Base-by-base conservation (phyloP, 2,888 invertebrate species). In the Drosophila sordidula region DNA sequence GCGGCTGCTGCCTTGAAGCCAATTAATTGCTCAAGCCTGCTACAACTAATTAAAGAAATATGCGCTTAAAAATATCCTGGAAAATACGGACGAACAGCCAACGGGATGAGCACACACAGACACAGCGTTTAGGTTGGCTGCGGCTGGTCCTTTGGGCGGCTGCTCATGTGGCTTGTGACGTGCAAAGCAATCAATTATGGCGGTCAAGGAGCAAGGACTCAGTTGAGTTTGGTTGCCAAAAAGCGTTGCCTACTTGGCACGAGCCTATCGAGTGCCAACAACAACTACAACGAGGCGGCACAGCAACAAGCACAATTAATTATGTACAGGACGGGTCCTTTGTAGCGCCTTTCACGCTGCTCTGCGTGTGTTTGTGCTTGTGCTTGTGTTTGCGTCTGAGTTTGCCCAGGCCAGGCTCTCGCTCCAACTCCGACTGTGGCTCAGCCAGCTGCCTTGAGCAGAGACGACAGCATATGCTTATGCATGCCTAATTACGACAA, bases 401-500 rank as follows among this genome's bases (percentile, higher is more conserved):
- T 77, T 70, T 77, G 65, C 36, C 34, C 68, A 66, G 55, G 39
- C 58, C 55, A 42, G 36, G 34, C 14, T 66, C 29, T 26, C 34
- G 41, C 50, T 50, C 26, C 11, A 52, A 32, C 22, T 29, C 26
- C 11, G 67, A 32, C 22, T 29, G 58, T 29, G 64, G 61, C 63
- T 67, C 65, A 63, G 64, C 52, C 44, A 36, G 66, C 66, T 78
- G 78, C 86, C 69, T 74, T 76, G 74, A 84, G 87, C 74, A 58
- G 59, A 85, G 88, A 88, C 86, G 86, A 87, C 76, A 87, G 86
- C 89, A 88, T 88, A 84, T 89, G 84, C 89, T 86, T 77, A 89
- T 83, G 86, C 79, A 87, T 75, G 80, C 89, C 87, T 85, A 89
- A 85, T 89, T 85, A 89, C 89, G 85, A 83, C 87, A 85, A 85